Conservation (phyloP, 2,797 vertebrate genomes). For the Falco naumanni region DNA sequence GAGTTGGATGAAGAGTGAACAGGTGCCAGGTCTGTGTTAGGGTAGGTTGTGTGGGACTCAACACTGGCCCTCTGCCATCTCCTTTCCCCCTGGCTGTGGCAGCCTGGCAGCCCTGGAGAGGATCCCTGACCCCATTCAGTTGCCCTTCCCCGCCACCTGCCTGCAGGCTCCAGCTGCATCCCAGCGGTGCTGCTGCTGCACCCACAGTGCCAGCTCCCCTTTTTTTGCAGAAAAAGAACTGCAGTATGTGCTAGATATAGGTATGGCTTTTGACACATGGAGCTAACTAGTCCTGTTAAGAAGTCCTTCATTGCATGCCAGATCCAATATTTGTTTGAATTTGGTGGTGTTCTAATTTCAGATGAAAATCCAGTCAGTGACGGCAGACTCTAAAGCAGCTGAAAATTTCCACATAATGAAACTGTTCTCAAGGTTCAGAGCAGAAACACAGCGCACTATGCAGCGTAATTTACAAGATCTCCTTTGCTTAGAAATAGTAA, state of each 20-base stretch:
- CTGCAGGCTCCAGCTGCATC: neutral
- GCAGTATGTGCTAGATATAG: neutral
- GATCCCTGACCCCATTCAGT: neutral
- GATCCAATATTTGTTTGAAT: neutral
- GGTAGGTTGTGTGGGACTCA: neutral
- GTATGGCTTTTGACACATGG: neutral
- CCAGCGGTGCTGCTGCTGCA: neutral
- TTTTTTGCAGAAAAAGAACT: neutral
- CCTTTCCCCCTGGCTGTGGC: accelerated
- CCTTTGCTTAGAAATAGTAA: neutral
- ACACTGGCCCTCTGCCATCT: neutral
- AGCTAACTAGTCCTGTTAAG: neutral
- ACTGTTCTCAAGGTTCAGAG: neutral
- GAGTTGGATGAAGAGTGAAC: neutral
- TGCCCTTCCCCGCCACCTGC: neutral
- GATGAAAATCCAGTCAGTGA: neutral
- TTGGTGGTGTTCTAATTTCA: neutral
- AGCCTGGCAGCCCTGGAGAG: neutral
- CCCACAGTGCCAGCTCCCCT: neutral
- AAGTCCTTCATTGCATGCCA: neutral
- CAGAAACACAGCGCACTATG: neutral
- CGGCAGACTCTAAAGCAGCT: neutral
- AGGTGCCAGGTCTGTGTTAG: neutral
- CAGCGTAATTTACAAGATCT: neutral
- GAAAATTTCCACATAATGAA: neutral